These are phyloP conservation scores for Pollimyrus isidori DNA, from an alignment of 2,113 vertebrate genomes.

Conservation along the genomic window DNA sequence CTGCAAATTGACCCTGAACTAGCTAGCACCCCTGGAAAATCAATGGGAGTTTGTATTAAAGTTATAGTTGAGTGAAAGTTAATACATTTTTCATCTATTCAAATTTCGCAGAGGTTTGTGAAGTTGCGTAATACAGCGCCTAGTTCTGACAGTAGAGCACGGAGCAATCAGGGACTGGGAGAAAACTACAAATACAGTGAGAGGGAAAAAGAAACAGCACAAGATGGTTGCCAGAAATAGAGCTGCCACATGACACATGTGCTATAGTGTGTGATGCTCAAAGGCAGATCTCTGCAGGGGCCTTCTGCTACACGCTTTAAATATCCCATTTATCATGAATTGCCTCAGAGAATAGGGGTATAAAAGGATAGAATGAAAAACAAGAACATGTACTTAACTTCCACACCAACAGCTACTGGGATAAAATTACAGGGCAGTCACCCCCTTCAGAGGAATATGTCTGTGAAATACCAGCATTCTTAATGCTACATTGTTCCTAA, in stretches of 20 bases:
- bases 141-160: background rate
- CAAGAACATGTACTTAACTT: background rate
- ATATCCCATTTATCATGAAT: background rate
- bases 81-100: background rate
- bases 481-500: no score
- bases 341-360: background rate
- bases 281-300: background rate
- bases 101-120: background rate
- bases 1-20: background rate
- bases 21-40: background rate
- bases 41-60: background rate
- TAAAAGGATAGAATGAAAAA: background rate
- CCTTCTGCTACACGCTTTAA: background rate
- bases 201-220: background rate
- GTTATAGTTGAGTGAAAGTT: background rate
- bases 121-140: background rate
- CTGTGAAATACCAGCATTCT: background rate
- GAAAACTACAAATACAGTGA: background rate
- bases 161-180: background rate
- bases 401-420: background rate
- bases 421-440: background rate
- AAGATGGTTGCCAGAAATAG: background rate
- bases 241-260: background rate
- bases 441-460: background rate
- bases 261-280: background rate